Percentiles rank a stretch among this genome's conserved stretches.
phyloP scores from a whole-genome alignment of 1,140 invertebrate species.

The Heliconius eleuchia region DNA sequence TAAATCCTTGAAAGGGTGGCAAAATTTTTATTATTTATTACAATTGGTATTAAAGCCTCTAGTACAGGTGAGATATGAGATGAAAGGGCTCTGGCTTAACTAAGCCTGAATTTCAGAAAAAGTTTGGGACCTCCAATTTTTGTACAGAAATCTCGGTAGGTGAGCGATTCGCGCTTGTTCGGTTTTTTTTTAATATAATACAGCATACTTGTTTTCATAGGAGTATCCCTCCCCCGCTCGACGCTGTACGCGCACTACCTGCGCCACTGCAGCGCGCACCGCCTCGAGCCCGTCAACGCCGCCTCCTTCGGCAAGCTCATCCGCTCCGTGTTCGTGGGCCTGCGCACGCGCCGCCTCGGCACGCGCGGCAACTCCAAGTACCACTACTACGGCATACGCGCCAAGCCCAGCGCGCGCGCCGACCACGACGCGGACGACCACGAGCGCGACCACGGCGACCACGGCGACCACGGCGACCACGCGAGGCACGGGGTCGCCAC shows the following conservation, averaged over 20 bases:
- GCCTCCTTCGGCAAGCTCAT: constrained; percentile 99
- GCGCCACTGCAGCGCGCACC: constrained; percentile 95
- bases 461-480: not conserved
- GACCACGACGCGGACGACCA: not conserved
- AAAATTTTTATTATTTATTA: too few species aligned
- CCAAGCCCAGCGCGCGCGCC: constrained; percentile 88
- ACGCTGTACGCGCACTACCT: constrained; percentile 99
- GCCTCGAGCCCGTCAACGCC: constrained; percentile 98
- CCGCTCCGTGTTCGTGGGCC: constrained; percentile 97
- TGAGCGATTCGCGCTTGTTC: too few species aligned
- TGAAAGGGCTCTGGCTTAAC: too few species aligned
- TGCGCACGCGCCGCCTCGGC: constrained; percentile 95
- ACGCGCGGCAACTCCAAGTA: constrained; percentile 99
- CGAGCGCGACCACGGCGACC: not conserved
- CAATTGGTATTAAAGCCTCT: too few species aligned
- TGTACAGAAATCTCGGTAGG: too few species aligned
- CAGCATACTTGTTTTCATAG: constrained; percentile 30
- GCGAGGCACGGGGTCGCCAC: not conserved
- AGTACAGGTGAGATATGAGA: too few species aligned
- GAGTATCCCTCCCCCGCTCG: constrained; percentile 95
- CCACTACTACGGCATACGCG: constrained; percentile 99
- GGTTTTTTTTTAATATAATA: too few species aligned
- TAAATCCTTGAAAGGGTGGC: too few species aligned
- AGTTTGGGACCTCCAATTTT: too few species aligned
- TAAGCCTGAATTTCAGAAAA: too few species aligned